Conservation (phyloP, 2,888 invertebrate species). For the Andrena bicolor region DNA sequence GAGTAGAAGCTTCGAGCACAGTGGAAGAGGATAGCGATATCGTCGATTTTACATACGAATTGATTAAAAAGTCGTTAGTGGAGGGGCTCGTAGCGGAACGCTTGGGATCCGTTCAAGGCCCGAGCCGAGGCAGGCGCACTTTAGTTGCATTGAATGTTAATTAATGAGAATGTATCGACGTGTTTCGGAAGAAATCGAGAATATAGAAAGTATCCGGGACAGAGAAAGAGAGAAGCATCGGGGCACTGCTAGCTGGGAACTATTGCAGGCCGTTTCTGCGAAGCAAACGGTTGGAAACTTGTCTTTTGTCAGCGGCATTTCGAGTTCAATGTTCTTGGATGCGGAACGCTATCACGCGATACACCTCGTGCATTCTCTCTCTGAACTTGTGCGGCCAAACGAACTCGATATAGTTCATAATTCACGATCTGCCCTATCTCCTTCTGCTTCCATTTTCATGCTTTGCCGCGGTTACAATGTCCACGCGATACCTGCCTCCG, state of each 20-base stretch:
- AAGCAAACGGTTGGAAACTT: slow-evolving; percentile 45
- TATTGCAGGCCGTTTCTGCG: slow-evolving; percentile 15
- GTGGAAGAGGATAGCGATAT: background rate
- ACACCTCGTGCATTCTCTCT: slow-evolving; percentile 19
- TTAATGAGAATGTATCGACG: slow-evolving; percentile 50
- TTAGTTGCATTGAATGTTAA: slow-evolving; percentile 52
- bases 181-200: slow-evolving; percentile 16
- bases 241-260: slow-evolving; percentile 12
- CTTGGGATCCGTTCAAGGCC: slow-evolving; percentile 6
- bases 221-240: slow-evolving; percentile 13
- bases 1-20: too few species aligned
- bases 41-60: background rate
- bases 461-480: background rate
- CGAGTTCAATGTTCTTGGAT: slow-evolving; percentile 83
- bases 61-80: background rate
- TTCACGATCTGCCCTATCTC: slow-evolving; percentile 12
- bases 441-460: background rate
- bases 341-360: slow-evolving; percentile 72
- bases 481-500: background rate
- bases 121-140: background rate
- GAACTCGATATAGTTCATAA: slow-evolving; percentile 34
- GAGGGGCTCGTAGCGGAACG: slow-evolving; percentile 7
- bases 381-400: slow-evolving; percentile 24
- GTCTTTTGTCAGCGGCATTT: slow-evolving; percentile 77
- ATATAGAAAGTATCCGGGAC: slow-evolving; percentile 29